A percentile compares a stretch with the other conserved stretches of the same genome.
These are phyloP conservation scores for Aldabrachelys gigantea DNA, from an alignment of 2,113 vertebrate species.

Conservation along the genomic window DNA sequence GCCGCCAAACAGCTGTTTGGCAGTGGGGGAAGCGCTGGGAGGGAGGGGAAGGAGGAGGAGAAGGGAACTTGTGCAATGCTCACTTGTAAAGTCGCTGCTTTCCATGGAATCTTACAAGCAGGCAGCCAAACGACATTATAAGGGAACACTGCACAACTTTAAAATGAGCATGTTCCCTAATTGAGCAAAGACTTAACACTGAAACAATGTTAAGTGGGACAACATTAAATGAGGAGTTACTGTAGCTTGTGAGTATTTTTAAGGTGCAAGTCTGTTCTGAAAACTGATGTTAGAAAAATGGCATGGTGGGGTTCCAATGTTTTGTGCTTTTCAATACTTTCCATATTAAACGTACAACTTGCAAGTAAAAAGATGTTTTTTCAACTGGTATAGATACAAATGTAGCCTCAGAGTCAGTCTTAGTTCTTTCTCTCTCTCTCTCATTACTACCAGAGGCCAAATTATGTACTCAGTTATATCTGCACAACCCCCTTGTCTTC, in stretches of 20 bases:
- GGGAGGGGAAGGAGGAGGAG: no score
- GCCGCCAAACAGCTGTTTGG: no score
- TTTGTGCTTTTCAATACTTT: not conserved
- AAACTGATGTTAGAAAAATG: not conserved
- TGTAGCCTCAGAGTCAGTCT: rapidly evolving
- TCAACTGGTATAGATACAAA: not conserved
- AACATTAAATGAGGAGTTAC: no score
- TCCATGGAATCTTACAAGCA: no score
- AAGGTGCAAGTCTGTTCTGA: not conserved
- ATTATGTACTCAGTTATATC: not conserved
- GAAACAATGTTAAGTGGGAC: no score
- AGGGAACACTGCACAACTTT: no score
- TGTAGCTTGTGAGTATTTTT: not conserved
- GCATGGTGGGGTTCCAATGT: not conserved
- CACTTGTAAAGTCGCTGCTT: no score
- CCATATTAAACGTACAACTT: not conserved
- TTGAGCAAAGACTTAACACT: no score
- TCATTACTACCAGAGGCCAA: not conserved
- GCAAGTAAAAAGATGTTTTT: not conserved
- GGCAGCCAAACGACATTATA: no score
- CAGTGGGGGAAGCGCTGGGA: no score
- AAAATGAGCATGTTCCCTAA: no score
- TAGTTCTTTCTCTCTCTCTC: not conserved
- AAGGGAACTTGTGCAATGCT: no score
- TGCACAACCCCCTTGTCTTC: not conserved